Base-by-base conservation (phyloP, 2,888 invertebrate species). In the Tetragnatha montana region DNA sequence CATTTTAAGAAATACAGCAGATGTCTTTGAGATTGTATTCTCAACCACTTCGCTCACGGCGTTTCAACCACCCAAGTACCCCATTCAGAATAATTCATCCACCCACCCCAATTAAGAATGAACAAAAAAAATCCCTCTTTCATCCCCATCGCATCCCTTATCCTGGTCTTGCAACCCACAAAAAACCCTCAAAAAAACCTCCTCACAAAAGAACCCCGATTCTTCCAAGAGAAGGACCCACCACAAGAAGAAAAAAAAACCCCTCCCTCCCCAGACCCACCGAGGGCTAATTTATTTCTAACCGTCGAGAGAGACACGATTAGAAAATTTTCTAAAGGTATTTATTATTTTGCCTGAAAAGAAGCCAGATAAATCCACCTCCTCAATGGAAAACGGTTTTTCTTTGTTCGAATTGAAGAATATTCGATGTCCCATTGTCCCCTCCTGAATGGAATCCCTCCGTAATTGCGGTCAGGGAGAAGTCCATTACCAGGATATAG, bases 281-380 rank as follows among this genome's bases (percentile, higher is more conserved):
- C 12, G 19, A n/a, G 35, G 71, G 70, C 79, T 86, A 86, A 86
- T 86, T 86, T 86, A 86, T 79, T 86, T 86, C 73, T 86, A 83
- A 69, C 75, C 83, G 75, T 35, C 69, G 83, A 50, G 79, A 21
- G 35, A 35, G 50, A 19, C 79, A 35, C 85, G 85, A 86, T 86
- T 86, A 86, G 78, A 79, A 79, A 86, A 79, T 86, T 86, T 85
- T 79, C 85, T 78, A 70, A 60, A 73, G 78, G 70, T 79, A 86
- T 86, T 86, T 86, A 73, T 86, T 79, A 79, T 86, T 86, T 79
- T 68, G 60, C 85, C 35, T 79, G 51, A 73, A 86, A 86, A 76
- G 78, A 82, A 71, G 69, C 10, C 50, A 70, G 50, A 82, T 74
- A 82, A 74, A 73, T 82, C 81, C 60, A 14, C 60, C 68, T 79